phyloP scores from a whole-genome alignment of 1,140 invertebrate genomes.

The Lepidurus packardi region DNA sequence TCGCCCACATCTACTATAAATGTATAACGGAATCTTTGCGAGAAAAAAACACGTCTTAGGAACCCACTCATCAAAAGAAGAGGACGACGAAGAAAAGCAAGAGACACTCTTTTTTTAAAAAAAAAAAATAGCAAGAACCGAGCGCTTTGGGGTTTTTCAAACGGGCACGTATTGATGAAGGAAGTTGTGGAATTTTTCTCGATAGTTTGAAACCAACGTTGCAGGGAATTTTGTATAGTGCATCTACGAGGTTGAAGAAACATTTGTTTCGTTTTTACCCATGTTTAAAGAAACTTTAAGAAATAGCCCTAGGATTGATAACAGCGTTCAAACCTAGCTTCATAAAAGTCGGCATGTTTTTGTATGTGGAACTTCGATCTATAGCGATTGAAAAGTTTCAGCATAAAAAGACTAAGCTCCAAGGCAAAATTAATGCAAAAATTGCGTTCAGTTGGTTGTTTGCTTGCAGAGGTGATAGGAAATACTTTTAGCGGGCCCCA shows the following conservation, averaged over 20 bases:
- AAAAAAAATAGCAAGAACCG: no score
- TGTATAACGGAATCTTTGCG: constrained; percentile 3
- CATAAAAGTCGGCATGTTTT: no score
- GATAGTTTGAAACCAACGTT: not conserved
- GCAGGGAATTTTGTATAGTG: not conserved
- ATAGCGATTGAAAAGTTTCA: no score
- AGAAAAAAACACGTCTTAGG: not conserved
- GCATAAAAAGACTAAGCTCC: no score
- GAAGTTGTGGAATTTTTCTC: not conserved
- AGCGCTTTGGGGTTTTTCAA: not conserved
- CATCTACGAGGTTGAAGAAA: not conserved
- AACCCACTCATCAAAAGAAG: not conserved
- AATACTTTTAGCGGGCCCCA: not conserved
- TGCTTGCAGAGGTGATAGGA: no score
- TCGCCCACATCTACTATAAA: constrained; percentile 3
- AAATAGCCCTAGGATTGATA: no score
- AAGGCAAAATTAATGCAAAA: no score
- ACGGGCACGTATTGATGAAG: not conserved
- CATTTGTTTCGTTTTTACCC: not conserved
- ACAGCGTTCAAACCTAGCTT: no score
- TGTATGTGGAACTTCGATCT: no score
- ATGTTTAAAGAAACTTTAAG: not conserved
- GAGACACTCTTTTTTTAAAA: not conserved
- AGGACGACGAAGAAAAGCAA: not conserved
- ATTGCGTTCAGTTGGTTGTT: no score